Conservation (phyloP, 2,797 vertebrate genomes). For the Podargus strigoides region DNA sequence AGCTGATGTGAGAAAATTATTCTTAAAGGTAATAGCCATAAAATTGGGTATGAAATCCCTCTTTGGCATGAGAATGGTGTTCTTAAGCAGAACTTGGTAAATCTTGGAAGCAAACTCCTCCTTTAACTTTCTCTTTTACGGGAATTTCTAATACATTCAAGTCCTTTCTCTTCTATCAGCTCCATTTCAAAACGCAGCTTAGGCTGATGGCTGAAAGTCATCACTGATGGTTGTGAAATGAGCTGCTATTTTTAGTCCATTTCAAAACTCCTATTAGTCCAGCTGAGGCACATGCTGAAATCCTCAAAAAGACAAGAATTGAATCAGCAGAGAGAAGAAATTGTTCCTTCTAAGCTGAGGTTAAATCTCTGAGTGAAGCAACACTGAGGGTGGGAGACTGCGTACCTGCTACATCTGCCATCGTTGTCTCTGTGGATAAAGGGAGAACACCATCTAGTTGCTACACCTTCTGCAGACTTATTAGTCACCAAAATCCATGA, state of each 20-base stretch:
- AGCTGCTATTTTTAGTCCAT: not conserved
- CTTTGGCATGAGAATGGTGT: not conserved
- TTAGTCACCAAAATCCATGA: not conserved
- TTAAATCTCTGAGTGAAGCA: not conserved
- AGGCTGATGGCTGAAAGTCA: not conserved
- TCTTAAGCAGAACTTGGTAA: not conserved
- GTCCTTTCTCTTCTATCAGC: not conserved
- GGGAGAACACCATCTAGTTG: not conserved
- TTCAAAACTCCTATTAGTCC: slow-evolving; percentile 8
- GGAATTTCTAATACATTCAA: not conserved
- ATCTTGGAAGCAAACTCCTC: not conserved
- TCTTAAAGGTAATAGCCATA: not conserved
- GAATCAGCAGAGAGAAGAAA: not conserved
- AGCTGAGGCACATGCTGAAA: not conserved
- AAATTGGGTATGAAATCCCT: not conserved
- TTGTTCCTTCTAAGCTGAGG: not conserved
- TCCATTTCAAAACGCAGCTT: not conserved
- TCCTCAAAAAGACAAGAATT: not conserved
- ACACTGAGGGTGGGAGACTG: not conserved
- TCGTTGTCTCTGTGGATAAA: not conserved
- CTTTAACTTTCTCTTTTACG: not conserved
- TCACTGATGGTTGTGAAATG: not conserved
- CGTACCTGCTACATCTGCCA: not conserved
- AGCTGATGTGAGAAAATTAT: not conserved
- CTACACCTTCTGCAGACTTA: not conserved